These are phyloP conservation scores for Kryptolebias ocellatus DNA, from an alignment of 2,797 vertebrate species.

Conservation along the genomic window DNA sequence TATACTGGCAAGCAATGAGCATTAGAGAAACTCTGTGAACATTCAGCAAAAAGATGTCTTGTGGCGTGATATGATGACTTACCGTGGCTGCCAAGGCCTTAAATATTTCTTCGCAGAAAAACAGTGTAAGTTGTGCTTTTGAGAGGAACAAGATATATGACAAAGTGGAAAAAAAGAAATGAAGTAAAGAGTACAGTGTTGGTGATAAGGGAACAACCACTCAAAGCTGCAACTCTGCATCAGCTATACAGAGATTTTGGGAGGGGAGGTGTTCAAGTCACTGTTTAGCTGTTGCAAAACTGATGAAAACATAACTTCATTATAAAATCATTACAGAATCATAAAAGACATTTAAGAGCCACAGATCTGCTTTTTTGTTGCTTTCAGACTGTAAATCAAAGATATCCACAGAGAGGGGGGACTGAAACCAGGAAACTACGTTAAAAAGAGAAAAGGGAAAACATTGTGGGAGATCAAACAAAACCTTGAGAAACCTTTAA, in stretches of 20 bases:
- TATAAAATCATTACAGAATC: conserved; percentile 26
- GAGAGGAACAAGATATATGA: conserved; percentile 1
- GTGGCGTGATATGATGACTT: conserved; percentile 43
- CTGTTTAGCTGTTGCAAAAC: neutral
- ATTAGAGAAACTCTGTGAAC: conserved; percentile 21
- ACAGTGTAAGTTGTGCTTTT: neutral
- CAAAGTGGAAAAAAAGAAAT: neutral
- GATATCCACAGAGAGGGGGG: conserved; percentile 3
- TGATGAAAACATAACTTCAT: conserved; percentile 11
- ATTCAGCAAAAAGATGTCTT: conserved; percentile 30
- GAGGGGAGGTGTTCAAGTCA: neutral
- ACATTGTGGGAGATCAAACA: conserved; percentile 27
- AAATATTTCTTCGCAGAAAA: conserved; percentile 10
- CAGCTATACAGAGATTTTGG: fast-evolving
- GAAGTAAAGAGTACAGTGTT: neutral
- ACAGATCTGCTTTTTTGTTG: conserved; percentile 22
- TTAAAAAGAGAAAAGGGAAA: conserved; percentile 4
- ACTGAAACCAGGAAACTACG: neutral
- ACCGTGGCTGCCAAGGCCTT: conserved; percentile 7
- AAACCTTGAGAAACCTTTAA: conserved; percentile 13
- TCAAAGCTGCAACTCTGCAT: neutral
- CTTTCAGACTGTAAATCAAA: conserved; percentile 33
- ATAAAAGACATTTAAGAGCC: conserved; percentile 23
- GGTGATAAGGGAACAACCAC: neutral
- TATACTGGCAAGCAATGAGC: conserved; percentile 46